phyloP scores from a whole-genome alignment of 2,113 vertebrate genomes.

The Chaetura pelagica region DNA sequence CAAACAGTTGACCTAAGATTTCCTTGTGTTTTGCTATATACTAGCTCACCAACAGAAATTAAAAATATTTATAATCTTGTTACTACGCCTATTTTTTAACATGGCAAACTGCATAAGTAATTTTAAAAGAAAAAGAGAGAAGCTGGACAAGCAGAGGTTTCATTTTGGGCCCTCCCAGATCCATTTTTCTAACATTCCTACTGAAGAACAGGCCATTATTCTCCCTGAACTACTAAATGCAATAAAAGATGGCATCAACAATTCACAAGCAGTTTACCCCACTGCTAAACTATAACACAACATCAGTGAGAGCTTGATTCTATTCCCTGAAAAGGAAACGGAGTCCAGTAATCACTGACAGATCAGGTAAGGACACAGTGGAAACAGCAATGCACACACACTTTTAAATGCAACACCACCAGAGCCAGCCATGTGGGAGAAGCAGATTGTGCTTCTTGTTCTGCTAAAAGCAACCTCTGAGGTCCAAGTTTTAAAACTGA shows the following conservation, averaged over 20 bases:
- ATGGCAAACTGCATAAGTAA: background rate
- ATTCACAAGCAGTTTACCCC: background rate
- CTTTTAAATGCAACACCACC: rapidly evolving
- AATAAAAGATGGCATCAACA: background rate
- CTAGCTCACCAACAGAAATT: background rate
- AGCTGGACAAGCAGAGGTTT: background rate
- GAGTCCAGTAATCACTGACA: background rate
- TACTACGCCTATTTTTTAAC: background rate
- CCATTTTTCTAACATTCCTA: background rate
- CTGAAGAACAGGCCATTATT: background rate
- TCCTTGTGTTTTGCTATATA: background rate
- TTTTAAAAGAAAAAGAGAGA: background rate
- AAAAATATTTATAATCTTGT: background rate
- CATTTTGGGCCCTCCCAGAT: background rate
- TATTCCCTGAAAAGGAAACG: background rate
- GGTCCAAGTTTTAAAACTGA: background rate
- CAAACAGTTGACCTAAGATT: background rate
- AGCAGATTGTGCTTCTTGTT: background rate
- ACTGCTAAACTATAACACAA: background rate
- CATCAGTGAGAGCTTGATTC: background rate
- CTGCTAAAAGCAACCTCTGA: background rate
- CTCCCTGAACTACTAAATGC: background rate
- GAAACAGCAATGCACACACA: rapidly evolving
- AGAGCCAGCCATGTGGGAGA: rapidly evolving
- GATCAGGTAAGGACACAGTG: background rate